Conservation (phyloP, 2,797 vertebrate genomes). For the Tadarida brasiliensis region DNA sequence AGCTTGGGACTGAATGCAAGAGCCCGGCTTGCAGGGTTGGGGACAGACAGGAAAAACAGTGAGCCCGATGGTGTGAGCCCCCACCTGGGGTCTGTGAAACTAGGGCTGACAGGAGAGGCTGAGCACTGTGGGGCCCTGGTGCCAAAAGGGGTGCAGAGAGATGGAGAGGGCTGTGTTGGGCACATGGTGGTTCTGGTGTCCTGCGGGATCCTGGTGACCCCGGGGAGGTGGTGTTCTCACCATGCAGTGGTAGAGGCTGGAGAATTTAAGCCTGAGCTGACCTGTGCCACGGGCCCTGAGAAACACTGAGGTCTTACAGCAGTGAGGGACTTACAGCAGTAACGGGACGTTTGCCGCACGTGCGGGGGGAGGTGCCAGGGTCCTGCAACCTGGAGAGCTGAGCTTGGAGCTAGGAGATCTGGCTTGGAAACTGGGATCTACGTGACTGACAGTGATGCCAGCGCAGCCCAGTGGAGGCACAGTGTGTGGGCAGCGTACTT, state of each 20-base stretch:
- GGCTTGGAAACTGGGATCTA: background rate
- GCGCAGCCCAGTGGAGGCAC: background rate
- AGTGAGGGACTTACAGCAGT: background rate
- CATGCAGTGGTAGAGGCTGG: background rate
- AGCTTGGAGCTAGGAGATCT: background rate
- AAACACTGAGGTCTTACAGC: background rate
- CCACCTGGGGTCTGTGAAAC: background rate
- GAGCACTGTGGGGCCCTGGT: background rate
- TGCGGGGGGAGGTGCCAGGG: background rate
- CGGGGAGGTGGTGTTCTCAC: background rate
- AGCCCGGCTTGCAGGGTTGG: background rate
- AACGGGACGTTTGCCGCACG: rapidly evolving
- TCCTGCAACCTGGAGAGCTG: background rate
- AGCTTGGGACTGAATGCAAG: background rate
- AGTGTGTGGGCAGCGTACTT: background rate
- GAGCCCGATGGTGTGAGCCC: background rate
- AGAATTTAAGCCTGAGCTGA: background rate
- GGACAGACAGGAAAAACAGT: background rate
- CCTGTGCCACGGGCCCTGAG: background rate
- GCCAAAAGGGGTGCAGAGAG: background rate
- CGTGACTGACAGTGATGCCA: rapidly evolving
- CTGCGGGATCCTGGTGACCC: background rate
- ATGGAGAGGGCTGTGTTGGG: background rate
- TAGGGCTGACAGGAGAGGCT: background rate
- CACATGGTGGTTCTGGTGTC: background rate